A percentile compares a stretch with the other conserved stretches of the same genome.
These are phyloP conservation scores for Achatina immaculata DNA, from an alignment of 1,140 invertebrate species.

Conservation along the genomic window DNA sequence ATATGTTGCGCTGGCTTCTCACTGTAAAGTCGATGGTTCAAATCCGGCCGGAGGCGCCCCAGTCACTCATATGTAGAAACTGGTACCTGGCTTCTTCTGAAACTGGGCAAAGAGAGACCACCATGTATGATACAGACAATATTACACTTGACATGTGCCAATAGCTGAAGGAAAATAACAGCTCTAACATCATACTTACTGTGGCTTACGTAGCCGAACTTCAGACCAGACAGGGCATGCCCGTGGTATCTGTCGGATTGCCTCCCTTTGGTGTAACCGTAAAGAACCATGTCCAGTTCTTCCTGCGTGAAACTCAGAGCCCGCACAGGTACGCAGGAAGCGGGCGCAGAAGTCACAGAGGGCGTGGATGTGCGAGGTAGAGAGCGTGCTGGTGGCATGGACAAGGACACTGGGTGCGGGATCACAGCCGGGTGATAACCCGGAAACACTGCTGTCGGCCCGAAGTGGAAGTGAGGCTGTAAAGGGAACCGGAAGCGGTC, in stretches of 20 bases:
- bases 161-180: too few species aligned
- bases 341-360: not conserved
- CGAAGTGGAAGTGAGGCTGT: conserved; percentile 27
- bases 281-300: conserved; percentile 68
- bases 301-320: conserved; percentile 60
- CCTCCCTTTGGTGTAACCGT: conserved; percentile 61
- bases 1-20: too few species aligned
- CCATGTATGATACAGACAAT: too few species aligned
- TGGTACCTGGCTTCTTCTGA: too few species aligned
- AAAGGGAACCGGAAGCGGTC: conserved; percentile 19
- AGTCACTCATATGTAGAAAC: too few species aligned
- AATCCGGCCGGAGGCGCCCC: too few species aligned
- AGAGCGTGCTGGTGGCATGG: not conserved
- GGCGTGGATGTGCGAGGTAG: not conserved
- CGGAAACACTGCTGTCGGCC: conserved; percentile 8
- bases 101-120: too few species aligned
- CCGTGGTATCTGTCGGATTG: conserved; percentile 47
- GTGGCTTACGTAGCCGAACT: conserved; percentile 62
- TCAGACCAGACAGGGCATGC: conserved; percentile 67
- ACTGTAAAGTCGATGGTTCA: too few species aligned
- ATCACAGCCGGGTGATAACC: conserved; percentile 12
- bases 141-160: too few species aligned
- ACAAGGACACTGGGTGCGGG: not conserved
- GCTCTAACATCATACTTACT: conserved; percentile 53
- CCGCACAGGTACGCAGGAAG: conserved; percentile 29